Evolutionary conservation across 2,797 vertebrate species (phyloP), one percentile per base, ranked within the genome.

Genomic region (Catamblyrhynchus diadema): DNA sequence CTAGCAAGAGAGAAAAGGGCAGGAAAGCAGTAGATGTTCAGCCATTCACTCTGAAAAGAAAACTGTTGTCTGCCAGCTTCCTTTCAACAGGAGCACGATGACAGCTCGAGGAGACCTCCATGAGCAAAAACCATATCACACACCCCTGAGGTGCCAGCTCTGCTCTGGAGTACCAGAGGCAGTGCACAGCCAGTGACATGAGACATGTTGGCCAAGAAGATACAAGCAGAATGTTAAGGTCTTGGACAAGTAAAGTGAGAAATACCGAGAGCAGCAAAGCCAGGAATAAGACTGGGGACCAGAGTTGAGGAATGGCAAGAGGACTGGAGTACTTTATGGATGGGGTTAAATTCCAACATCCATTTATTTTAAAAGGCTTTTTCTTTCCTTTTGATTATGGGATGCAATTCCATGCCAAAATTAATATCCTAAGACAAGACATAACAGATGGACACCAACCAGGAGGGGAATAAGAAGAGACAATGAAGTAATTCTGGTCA

Each of bases 361-460:
- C 6, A 37, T 80, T 88, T 56, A 59, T 90, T 85, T 75, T 62
- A 80, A 84, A 94, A 88, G 39, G 0, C 10, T 82, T 77, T 81
- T 74, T 66, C 20, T 57, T 61, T 42, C 7, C 7, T 56, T 94
- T 82, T 81, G 70, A 80, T 91, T 48, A 62, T 23, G 14, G 18
- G 48, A 87, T 80, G 48, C 33, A 95, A 80, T 87, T 85, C 82
- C 33, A 80, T 91, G 44, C 56, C 71, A 86, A 75, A 94, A 92
- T 64, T 89, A 85, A 93, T 91, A 80, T 32, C 48, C 71, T 80
- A 79, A 89, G 74, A 88, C 66, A 86, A 81, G 35, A 91, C 48
- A 85, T 30, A 87, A 82, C 86, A 95, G 64, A 87, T 62, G 64
- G 51, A 73, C 91, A 48, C 64, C 37, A 91, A 89, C 23, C 19